Conservation (phyloP, 2,113 vertebrate genomes). For the Cyanoderma ruficeps region DNA sequence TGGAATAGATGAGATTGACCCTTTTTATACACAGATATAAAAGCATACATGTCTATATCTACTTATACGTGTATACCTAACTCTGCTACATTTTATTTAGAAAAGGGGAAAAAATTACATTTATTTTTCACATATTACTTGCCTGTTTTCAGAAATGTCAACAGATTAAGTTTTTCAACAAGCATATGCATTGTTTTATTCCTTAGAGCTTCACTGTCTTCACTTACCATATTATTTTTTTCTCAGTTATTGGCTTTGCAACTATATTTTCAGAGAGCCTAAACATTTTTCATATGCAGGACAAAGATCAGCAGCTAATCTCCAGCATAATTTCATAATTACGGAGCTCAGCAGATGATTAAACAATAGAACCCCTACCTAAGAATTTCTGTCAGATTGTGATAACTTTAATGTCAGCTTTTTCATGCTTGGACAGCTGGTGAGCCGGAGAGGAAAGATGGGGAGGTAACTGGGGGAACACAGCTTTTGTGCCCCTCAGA, state of each 20-base stretch:
- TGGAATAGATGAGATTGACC: neutral
- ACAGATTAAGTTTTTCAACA: too few species aligned
- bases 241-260: neutral
- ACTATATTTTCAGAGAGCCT: neutral
- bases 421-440: neutral
- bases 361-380: neutral
- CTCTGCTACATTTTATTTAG: too few species aligned
- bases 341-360: neutral
- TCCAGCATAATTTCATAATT: neutral
- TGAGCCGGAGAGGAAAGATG: neutral
- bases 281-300: neutral
- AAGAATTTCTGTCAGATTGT: neutral
- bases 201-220: neutral
- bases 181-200: neutral
- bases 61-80: too few species aligned
- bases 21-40: neutral
- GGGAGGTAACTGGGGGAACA: neutral
- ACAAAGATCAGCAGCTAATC: neutral
- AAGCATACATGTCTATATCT: fast-evolving
- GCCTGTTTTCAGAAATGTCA: too few species aligned
- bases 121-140: too few species aligned
- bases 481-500: neutral
- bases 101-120: too few species aligned
- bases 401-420: neutral
- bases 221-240: neutral